Conservation (phyloP, 1,140 invertebrate genomes). For the Calephelis virginiensis region DNA sequence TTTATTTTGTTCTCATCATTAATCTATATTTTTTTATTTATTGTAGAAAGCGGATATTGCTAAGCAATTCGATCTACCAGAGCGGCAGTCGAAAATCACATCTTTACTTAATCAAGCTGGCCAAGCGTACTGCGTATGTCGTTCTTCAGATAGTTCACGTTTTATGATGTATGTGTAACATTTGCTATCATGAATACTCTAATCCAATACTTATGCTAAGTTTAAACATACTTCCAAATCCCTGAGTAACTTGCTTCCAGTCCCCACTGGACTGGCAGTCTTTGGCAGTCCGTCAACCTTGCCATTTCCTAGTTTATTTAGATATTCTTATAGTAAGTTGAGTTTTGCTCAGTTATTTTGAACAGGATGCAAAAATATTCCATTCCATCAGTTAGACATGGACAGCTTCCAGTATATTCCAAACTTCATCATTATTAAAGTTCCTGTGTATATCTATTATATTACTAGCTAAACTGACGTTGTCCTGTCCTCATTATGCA, state of each 20-base stretch:
- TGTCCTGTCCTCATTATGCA: too few relatives aligned
- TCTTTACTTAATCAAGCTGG: constrained; percentile 92
- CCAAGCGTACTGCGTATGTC: constrained; percentile 96
- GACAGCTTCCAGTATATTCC: too few relatives aligned
- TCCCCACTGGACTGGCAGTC: too few relatives aligned
- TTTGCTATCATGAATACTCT: constrained; percentile 1
- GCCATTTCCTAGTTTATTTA: too few relatives aligned
- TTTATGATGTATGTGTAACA: constrained; percentile 94
- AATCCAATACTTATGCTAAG: too few relatives aligned
- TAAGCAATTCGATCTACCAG: constrained; percentile 92
- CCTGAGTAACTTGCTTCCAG: too few relatives aligned
- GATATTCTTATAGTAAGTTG: too few relatives aligned
- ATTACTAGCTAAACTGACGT: neutral
- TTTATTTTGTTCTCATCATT: neutral
- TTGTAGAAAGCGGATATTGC: constrained; percentile 93
- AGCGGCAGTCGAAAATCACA: constrained; percentile 94
- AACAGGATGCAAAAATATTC: neutral
- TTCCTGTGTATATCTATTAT: neutral
- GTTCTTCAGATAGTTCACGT: constrained; percentile 92
- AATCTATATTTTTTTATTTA: constrained; percentile 20
- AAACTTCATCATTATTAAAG: too few relatives aligned
- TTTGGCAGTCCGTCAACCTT: too few relatives aligned
- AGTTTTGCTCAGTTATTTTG: neutral
- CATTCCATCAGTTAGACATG: too few relatives aligned
- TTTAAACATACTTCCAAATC: too few relatives aligned